Base-by-base conservation (phyloP, 2,797 vertebrate genomes). In the Megalops cyprinoides region DNA sequence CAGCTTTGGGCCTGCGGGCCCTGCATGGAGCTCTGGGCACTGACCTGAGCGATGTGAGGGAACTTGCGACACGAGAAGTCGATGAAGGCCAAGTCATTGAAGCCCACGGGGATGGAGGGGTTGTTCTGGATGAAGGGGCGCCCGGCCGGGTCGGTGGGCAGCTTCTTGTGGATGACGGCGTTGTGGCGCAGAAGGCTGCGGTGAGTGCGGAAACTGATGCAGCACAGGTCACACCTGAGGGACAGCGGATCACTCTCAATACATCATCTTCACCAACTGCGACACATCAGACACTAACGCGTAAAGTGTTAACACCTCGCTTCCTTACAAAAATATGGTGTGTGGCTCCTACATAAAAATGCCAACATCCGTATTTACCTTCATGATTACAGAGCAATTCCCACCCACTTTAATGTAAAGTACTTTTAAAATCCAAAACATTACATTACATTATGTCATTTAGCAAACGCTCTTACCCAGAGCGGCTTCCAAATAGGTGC, bases 1-100 rank as follows among this genome's bases (percentile, higher is more conserved):
- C 25, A 1, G 31, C 28, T 65, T 65, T 31, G 0, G 10, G 25
- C 25, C 55, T 6, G 23, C 25, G 62, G 58, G 25, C 31, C 37
- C n/a, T n/a, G n/a, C n/a, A 10, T 28, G n/a, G n/a, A 51, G 46
- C 23, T 0, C 18, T 0, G 14, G 9, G 28, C n/a, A 42, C 73
- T 81, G 93, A 99, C 98, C 98, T 99, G 98, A 78, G 98, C 98
- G 86, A 99, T 99, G 82, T 95, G 94, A 48, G 97, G 94, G 58
- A 99, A 99, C 91, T 98, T 99, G 87, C 93, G 93, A 89, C 97
- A 99, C 89, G 97, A 98, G 93, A 99, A 99, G 93, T 99, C 98
- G 0, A 97, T 97, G 93, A 99, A 99, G 84, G 97, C 97, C 85
- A 99, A 92, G 88, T 99, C 98, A 0, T 98, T 97, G 95, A 99